Evolutionary conservation across 30 jellyfish, hydroid and myxozoan species (phyloP), one percentile per base, ranked within the genome.

Genomic region (Pelagia noctiluca): DNA sequence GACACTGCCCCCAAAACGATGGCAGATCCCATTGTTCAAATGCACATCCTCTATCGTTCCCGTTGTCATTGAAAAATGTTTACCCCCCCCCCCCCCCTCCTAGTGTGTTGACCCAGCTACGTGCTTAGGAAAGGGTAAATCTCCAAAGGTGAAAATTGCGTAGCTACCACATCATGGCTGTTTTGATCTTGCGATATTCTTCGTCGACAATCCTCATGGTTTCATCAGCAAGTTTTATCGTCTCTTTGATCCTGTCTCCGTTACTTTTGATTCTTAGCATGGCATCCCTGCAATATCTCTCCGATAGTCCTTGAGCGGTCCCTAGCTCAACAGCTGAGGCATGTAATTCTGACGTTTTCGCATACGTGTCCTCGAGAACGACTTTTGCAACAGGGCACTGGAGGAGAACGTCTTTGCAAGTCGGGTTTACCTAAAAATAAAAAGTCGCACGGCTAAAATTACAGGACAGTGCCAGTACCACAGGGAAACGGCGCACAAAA

Each of bases 121-220:
- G n/a, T n/a, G n/a, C n/a, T n/a, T n/a, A n/a, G 19, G 19, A 47
- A 19, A 10, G 19, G 19, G 16, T 19, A 47, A 11, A 19, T 16
- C 32, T 11, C 71, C 32, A 12, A 4, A 24, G 10, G 24, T 11
- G 7, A 47, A 47, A 33, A 36, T 32, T 25, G 26, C 37, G 8
- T 16, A 85, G 62, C 74, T 67, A 84, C 96, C 96, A 92, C 94
- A 92, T 76, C 98, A 92, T 85, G 38, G 96, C 96, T 0, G 90
- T 86, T 54, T 86, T 86, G 75, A 92, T 73, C 31, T 54, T 80
- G 30, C 83, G 88, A 77, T 65, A 85, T 46, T 87, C 94, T 30
- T 71, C 96, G 35, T 85, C 94, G 42, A 91, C 89, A 28, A 92
- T 84, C 68, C 66, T 79, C 98, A 92, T 85, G n/a, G 96, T 76